Percentiles rank a stretch among this genome's conserved stretches.
Conservation (phyloP, 2,888 invertebrate genomes). For the Xanthostigma xanthostigma region DNA sequence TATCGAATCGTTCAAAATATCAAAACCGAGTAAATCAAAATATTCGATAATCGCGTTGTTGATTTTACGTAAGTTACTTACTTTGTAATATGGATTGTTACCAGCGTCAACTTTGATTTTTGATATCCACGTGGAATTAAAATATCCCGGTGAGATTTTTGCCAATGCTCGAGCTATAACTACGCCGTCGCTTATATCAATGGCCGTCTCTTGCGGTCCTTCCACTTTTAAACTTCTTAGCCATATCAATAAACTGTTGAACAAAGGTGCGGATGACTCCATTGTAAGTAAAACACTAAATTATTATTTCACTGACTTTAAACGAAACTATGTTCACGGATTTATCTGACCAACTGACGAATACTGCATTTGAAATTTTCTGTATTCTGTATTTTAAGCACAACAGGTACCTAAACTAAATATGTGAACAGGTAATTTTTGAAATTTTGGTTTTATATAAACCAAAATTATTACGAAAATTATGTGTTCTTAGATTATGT, state of each 20-base stretch:
- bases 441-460: too few relatives aligned
- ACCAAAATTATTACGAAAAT: too few relatives aligned
- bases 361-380: too few relatives aligned
- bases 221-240: constrained; percentile 47
- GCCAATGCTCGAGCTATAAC: constrained; percentile 72
- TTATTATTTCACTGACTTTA: too few relatives aligned
- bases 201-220: constrained; percentile 38
- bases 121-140: constrained; percentile 57
- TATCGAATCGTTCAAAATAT: constrained; percentile 62
- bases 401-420: too few relatives aligned
- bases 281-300: constrained; percentile 12
- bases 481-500: too few relatives aligned
- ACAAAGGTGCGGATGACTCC: constrained; percentile 26
- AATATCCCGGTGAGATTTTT: constrained; percentile 79
- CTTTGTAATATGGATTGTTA: constrained; percentile 76
- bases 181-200: constrained; percentile 77
- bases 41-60: constrained; percentile 71
- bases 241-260: constrained; percentile 36
- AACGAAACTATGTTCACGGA: too few relatives aligned
- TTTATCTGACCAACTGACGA: too few relatives aligned
- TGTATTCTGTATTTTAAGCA: too few relatives aligned
- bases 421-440: too few relatives aligned
- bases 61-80: constrained; percentile 78
- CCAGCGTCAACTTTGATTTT: constrained; percentile 79
- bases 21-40: constrained; percentile 74